phyloP scores from a whole-genome alignment of 2,888 invertebrate species.

The Neoascia interrupta region DNA sequence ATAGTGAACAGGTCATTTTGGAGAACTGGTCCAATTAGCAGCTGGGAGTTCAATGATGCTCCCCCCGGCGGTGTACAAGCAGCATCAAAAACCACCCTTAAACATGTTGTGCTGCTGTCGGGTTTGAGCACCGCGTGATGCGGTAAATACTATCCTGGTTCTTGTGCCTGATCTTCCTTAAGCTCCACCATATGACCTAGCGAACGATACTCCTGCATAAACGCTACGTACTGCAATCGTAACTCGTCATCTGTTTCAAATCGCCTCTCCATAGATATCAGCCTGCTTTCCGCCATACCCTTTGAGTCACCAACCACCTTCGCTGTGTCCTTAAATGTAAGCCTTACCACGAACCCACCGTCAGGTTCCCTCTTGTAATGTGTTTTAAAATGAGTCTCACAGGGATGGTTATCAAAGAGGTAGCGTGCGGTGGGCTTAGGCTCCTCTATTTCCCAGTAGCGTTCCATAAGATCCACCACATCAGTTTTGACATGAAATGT shows the following conservation, averaged over 20 bases:
- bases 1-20: constrained; percentile 41
- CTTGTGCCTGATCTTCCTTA: neutral
- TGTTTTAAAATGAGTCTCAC: constrained; percentile 37
- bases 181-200: constrained; percentile 24
- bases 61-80: neutral
- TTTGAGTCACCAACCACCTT: neutral
- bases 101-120: constrained; percentile 4
- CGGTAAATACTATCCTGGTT: neutral
- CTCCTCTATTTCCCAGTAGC: constrained; percentile 14
- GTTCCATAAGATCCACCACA: constrained; percentile 1
- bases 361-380: neutral
- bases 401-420: constrained; percentile 45
- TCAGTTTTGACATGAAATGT: neutral
- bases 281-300: neutral
- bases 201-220: constrained; percentile 8
- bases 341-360: constrained; percentile 1
- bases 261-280: constrained; percentile 6
- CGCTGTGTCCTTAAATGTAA: neutral
- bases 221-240: neutral
- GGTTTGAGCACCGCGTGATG: constrained; percentile 2
- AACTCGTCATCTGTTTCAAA: constrained; percentile 10
- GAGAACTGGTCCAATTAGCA: constrained; percentile 5
- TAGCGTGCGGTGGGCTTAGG: constrained; percentile 37
- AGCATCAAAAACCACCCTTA: constrained; percentile 15
- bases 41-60: constrained; percentile 1